Base-by-base conservation (phyloP, 2,113 vertebrate species). In the Odocoileus hemionus region DNA sequence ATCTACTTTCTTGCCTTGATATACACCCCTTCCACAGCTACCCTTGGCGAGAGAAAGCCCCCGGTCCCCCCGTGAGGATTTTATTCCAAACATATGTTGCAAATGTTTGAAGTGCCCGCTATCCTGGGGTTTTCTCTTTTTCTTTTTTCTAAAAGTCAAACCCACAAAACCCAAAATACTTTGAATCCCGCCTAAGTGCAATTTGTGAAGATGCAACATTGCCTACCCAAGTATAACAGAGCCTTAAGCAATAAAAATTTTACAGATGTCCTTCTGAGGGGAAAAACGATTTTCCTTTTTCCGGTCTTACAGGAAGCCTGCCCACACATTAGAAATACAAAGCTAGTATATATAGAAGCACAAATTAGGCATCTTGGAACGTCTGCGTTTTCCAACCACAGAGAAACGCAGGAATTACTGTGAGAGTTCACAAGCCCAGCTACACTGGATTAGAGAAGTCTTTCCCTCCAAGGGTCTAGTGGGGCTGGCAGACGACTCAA, bases 341-440 rank as follows among this genome's bases (percentile, higher is more conserved):
- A 99, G 97, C 97, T 90, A 86, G 97, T 98, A 98, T 98, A 99
- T 98, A 99, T 97, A 99, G 98, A 99, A 99, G 95, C 98, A 97
- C 80, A 83, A 98, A 99, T 98, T 98, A 98, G 96, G 97, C 98
- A 98, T 98, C 98, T 98, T 98, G 98, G 98, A 97, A 98, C 97
- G 97, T 98, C 98, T 97, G 0, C 96, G 97, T 98, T 99, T 99
- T 98, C 98, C 98, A 97, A 50, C 98, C 98, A 98, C 98, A 98
- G 50, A 86, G 76, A 98, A 98, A 97, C 4, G 88, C 97, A 98
- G 97, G 96, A 97, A 98, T 98, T 93, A 90, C 95, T 96, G 28
- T 84, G 84, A 96, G 36, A 84, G 52, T 94, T 98, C 89, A 96
- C 91, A 94, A 54, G 95, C 67, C 28, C 84, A 0, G 95, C 94